Base-by-base conservation (phyloP, 2,797 vertebrate species). In the Sebastes nivosus region DNA sequence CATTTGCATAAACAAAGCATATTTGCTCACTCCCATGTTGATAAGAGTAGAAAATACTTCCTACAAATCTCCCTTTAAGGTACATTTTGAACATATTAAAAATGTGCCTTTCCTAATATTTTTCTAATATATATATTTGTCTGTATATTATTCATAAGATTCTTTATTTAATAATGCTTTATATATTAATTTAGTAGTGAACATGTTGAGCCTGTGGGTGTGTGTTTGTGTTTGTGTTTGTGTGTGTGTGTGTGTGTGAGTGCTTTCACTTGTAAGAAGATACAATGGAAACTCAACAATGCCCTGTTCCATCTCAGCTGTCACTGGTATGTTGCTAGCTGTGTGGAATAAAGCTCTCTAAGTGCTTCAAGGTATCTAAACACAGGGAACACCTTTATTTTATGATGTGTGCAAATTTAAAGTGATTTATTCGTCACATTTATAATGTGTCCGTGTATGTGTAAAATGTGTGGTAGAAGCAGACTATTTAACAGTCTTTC, bases 211-310 rank as follows among this genome's bases (percentile, higher is more conserved):
- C 60, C 10, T 52, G 24, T 16, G 46, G 42, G 54, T 32, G 66
- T 52, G 84, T 57, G 55, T 54, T 55, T 77, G 27, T 79, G 72
- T 64, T 2, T 58, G 54, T 25, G 70, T 52, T 79, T 57, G 24
- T 63, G 58, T 46, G 32, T 58, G 14, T n/a, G 67, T 42, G 36
- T 16, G 14, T n/a, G 67, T 52, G 36, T 60, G 58, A 16, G 60
- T 54, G 84, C 83, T 90, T 92, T 91, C 86, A 79, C 85, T 90
- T 87, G 67, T 89, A 90, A 90, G 77, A 32, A 12, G 91, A 92
- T 88, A 89, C 86, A 89, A 63, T 84, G 82, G 91, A 92, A 93
- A 94, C 85, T 89, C 70, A 20, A 85, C 91, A 83, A 68, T 70
- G 63, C 59, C 46, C 36, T 42, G 65, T 73, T 87, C 72, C 86